Conservation (phyloP, 2,888 invertebrate genomes). For the Ophion ventricosus region DNA sequence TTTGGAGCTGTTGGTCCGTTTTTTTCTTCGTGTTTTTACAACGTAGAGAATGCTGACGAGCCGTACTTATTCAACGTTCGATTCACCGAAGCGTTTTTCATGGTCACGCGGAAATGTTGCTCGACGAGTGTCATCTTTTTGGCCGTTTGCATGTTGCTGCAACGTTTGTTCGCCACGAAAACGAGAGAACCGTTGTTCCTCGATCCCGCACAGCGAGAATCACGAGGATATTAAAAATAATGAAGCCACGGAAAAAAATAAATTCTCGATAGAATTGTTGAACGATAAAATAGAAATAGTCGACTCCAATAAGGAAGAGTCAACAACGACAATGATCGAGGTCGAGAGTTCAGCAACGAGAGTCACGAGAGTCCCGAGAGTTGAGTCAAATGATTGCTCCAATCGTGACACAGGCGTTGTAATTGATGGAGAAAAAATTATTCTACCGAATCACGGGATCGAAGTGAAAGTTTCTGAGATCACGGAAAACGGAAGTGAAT, state of each 20-base stretch:
- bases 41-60: constrained; percentile 62
- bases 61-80: constrained; percentile 71
- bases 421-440: constrained; percentile 8
- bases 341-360: constrained; percentile 37
- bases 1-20: constrained; percentile 14
- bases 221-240: constrained; percentile 13
- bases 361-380: constrained; percentile 37
- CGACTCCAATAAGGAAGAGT: constrained; percentile 12
- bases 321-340: constrained; percentile 2
- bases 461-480: constrained; percentile 61
- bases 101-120: constrained; percentile 63
- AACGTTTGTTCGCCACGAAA: constrained; percentile 66
- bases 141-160: constrained; percentile 71
- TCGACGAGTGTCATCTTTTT: constrained; percentile 67
- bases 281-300: constrained; percentile 14
- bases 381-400: constrained; percentile 16
- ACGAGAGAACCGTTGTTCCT: constrained; percentile 11
- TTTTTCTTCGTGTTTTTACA: not conserved
- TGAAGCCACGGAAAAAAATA: constrained; percentile 23
- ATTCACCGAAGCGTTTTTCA: constrained; percentile 64
- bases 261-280: constrained; percentile 33
- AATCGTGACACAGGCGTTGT: constrained; percentile 32
- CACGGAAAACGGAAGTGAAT: constrained; percentile 56
- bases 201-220: constrained; percentile 31
- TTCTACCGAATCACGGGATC: constrained; percentile 42